Evolutionary conservation across 2,888 invertebrate genomes (phyloP).

Genomic region (Eustalomyia histrio): DNA sequence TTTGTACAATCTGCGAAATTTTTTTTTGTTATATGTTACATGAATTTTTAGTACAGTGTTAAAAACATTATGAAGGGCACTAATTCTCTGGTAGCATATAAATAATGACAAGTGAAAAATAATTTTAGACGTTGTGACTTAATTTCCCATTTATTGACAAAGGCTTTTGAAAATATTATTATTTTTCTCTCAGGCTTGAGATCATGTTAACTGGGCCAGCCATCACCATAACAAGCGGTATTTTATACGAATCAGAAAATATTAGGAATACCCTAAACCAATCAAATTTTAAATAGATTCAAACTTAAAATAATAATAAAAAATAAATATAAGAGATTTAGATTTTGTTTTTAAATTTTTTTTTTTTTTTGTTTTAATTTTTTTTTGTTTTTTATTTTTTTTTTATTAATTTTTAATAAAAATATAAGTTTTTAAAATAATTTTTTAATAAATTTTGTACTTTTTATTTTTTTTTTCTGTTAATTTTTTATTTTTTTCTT

Average conservation of each 20-base stretch:
- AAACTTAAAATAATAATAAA: slow-evolving; percentile 50
- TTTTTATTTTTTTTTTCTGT: slow-evolving; percentile 65
- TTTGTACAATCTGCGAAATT: no score
- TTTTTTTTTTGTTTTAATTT: slow-evolving; percentile 47
- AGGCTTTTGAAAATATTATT: no score
- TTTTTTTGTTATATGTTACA: no score
- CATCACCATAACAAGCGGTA: no score
- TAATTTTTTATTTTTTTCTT: slow-evolving; percentile 31
- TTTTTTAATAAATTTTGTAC: slow-evolving; percentile 29
- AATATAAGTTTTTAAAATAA: slow-evolving; percentile 48
- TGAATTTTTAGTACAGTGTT: no score
- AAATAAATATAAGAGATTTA: slow-evolving; percentile 53
- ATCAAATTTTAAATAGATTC: slow-evolving; percentile 34
- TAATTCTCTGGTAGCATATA: no score
- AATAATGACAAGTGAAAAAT: no score
- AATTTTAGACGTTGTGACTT: no score
- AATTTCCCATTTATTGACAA: no score
- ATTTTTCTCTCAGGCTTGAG: no score
- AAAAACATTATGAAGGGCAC: no score
- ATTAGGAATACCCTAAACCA: slow-evolving; percentile 43
- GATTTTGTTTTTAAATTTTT: slow-evolving; percentile 42
- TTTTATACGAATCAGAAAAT: neutral
- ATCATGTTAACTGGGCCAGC: no score
- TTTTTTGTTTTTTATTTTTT: slow-evolving; percentile 50
- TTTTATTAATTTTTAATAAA: slow-evolving; percentile 36